These are phyloP conservation scores for human (Homo sapiens) DNA, from an alignment of 2,113 vertebrate species.

Conservation along the genomic window GRCh38 chr17:80369501-80370000, in stretches of 20 bases:
- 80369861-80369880: constrained; percentile 90
- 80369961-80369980: accelerated
- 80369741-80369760: background rate
- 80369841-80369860: constrained; percentile 94
- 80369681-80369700: background rate
- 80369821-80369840: constrained; percentile 94
- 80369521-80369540: constrained; percentile 90
- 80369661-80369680: constrained; percentile 69
- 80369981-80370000: background rate
- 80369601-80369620: constrained; percentile 83
- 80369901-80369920: too few relatives aligned
- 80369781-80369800: constrained; percentile 93
- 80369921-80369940: background rate
- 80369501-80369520: constrained; percentile 82
- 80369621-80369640: constrained; percentile 91
- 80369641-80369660: constrained; percentile 54
- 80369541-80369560: constrained; percentile 94
- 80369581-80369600: constrained; percentile 92
- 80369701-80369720: accelerated
- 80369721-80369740: accelerated
- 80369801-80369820: constrained; percentile 93
- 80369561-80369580: constrained; percentile 95
- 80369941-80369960: background rate
- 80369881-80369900: background rate
- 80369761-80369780: constrained; percentile 76